Evolutionary conservation across 2,888 invertebrate genomes (phyloP), one percentile per base, ranked within the genome.

Genomic region (Tinea semifulvella): DNA sequence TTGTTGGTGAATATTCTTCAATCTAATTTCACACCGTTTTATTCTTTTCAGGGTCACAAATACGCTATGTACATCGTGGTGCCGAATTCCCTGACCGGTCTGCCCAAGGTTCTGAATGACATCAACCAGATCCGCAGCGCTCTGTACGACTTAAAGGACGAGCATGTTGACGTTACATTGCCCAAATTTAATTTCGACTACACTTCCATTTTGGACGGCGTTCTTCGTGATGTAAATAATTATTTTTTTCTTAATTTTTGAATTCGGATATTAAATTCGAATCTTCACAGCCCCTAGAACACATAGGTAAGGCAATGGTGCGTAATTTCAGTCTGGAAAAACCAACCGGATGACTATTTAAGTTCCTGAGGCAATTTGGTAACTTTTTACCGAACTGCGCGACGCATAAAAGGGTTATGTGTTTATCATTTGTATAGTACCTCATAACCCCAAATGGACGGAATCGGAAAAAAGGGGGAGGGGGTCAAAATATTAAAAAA

Each of bases 111-210:
- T 2, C 57, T 88, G 14, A 70, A 82, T 4, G 77, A 82, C 11
- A 60, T 92, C 4, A 84, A 83, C 49, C 66, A 73, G 1, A 59
- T 91, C 0, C 83, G 85, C 4, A 63, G 74, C 4, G 82, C 87
- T 48, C 66, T 89, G 46, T 81, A 77, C 62, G 63, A 82, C 27
- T 83, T 91, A 73, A 82, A 84, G 22, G 82, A 85, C 45, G 61
- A 74, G 2, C 63, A 76, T 1, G 85, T 91, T 0, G 84, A 87
- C 46, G 83, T 92, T 1, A 81, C 79, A 5, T 57, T 93, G 38
- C 92, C 92, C 0, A 90, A 87, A 64, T 92, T 92, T 65, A 84
- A 87, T 55, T 91, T 91, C 52, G 88, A 89, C 43, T 88, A 85
- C 52, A 85, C 87, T 27, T 83, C 87, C 10, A 79, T 85, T 36